Conservation (phyloP, 2,113 vertebrate species). For the Etheostoma spectabile region DNA sequence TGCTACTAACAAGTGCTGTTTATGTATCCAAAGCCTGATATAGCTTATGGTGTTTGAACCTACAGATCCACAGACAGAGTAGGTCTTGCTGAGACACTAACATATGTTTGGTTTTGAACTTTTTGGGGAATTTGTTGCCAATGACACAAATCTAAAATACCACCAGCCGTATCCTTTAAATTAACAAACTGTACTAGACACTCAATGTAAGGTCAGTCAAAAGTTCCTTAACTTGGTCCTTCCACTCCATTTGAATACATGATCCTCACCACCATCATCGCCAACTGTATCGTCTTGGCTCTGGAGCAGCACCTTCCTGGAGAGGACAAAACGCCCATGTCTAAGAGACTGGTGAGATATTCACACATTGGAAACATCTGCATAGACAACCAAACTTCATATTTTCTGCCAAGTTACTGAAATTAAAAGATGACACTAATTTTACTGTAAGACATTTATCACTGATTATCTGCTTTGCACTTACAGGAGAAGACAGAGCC, state of each 20-base stretch:
- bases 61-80: neutral
- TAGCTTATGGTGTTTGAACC: neutral
- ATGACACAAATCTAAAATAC: neutral
- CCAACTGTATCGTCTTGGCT: conserved; percentile 97
- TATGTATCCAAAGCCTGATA: neutral
- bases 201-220: neutral
- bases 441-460: neutral
- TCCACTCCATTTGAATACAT: conserved; percentile 97
- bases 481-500: conserved; percentile 97
- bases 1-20: neutral
- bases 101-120: neutral
- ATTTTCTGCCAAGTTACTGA: neutral
- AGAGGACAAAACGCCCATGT: conserved; percentile 98
- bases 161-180: neutral
- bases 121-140: neutral
- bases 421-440: neutral
- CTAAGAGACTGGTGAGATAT: conserved; percentile 92
- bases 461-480: conserved; percentile 2
- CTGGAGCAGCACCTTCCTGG: conserved; percentile 96
- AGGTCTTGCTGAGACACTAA: neutral
- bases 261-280: conserved; percentile 98
- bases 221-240: conserved; percentile 86
- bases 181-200: neutral
- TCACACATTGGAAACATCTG: neutral
- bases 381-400: neutral